A percentile compares a stretch with the other conserved stretches of the same genome.
These are phyloP conservation scores for Ophioninae sp. DNA, from an alignment of 2,888 invertebrate species.

Conservation along the genomic window DNA sequence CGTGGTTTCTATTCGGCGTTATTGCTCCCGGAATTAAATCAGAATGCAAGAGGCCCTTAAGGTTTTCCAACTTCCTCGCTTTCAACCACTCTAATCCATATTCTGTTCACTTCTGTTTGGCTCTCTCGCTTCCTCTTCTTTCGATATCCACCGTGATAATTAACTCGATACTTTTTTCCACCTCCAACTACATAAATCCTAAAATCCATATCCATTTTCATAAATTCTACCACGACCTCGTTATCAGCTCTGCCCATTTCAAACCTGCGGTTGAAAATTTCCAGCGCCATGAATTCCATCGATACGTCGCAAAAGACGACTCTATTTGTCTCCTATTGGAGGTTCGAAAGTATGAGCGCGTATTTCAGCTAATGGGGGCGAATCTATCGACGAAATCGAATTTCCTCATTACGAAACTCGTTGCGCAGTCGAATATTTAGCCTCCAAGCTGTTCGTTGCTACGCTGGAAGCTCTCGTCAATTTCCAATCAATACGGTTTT, in stretches of 20 bases:
- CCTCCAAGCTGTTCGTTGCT: not conserved
- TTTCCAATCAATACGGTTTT: not conserved
- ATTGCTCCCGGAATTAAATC: conserved; percentile 34
- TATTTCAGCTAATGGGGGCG: not conserved
- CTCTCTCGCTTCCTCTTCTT: not conserved
- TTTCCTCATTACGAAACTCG: not conserved
- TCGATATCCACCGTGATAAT: not conserved
- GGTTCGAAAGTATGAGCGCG: not conserved
- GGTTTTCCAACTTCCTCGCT: not conserved
- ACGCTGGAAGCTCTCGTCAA: not conserved
- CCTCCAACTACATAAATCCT: not conserved
- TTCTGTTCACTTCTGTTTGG: not conserved
- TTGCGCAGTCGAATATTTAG: not conserved
- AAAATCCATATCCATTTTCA: too few species aligned
- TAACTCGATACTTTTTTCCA: not conserved
- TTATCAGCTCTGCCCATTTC: too few species aligned
- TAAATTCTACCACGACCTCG: too few species aligned
- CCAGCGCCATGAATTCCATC: not conserved
- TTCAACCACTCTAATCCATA: conserved; percentile 5
- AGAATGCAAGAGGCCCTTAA: not conserved
- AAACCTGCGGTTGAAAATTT: too few species aligned
- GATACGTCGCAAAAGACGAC: not conserved
- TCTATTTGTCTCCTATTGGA: not conserved
- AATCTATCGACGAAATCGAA: not conserved
- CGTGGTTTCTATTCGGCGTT: not conserved